Conservation (phyloP, 1,140 invertebrate species). For the Cydia amplana region DNA sequence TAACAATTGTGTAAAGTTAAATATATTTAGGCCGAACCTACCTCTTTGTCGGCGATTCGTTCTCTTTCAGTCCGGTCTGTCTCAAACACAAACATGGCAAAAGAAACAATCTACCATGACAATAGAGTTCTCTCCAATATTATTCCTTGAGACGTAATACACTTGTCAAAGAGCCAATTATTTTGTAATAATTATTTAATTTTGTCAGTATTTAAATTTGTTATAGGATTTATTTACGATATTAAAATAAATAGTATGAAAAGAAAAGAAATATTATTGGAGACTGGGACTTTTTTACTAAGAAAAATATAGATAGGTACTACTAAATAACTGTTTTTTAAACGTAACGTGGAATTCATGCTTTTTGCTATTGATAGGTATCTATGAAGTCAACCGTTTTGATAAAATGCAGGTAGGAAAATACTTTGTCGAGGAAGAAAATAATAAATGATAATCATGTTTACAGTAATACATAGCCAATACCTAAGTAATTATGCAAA, state of each 20-base stretch:
- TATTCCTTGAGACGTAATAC: constrained; percentile 52
- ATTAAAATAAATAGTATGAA: neutral
- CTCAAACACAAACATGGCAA: constrained; percentile 70
- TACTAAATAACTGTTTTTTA: neutral
- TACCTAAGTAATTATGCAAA: constrained; percentile 14
- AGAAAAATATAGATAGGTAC: neutral
- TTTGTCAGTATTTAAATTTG: constrained; percentile 8
- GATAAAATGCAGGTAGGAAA: neutral
- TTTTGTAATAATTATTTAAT: neutral
- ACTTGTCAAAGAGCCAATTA: neutral
- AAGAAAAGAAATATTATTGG: constrained; percentile 69
- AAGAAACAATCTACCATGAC: constrained; percentile 79
- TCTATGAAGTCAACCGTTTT: neutral
- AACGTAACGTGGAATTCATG: constrained; percentile 16
- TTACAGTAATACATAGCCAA: neutral
- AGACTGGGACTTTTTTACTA: constrained; percentile 45
- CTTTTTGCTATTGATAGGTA: constrained; percentile 17
- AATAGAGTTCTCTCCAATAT: constrained; percentile 77
- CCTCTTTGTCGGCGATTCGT: constrained; percentile 70
- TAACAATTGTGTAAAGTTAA: constrained; percentile 42
- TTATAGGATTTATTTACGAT: neutral
- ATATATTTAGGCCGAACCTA: constrained; percentile 70
- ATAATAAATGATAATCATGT: constrained; percentile 14
- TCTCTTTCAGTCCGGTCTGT: constrained; percentile 70
- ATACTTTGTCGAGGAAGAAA: neutral